Base-by-base conservation (phyloP, 2,797 vertebrate genomes). In the Oreonectes daqikongensis region DNA sequence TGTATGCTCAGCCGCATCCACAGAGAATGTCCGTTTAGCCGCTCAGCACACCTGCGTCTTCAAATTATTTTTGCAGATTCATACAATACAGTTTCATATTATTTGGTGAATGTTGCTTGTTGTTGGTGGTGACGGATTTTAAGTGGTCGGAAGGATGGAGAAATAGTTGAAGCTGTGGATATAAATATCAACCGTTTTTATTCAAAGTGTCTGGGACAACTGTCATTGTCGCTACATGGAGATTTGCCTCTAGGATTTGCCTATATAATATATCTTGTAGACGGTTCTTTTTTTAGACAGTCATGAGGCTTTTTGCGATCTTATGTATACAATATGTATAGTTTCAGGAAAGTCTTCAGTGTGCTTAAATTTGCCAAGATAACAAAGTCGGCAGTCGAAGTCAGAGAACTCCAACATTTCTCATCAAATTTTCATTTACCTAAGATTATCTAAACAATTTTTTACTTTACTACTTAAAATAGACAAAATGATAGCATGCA, bases 21-120 rank as follows among this genome's bases (percentile, higher is more conserved):
- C 4, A 55, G 11, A 9, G 8, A 55, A 4, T 26, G 22, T 12
- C 70, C 17, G 4, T 69, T 26, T 18, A 4, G 3, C 12, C 17
- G 32, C 50, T 55, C 50, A 5, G 42, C 50, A 50, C 72, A 69
- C 77, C 55, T 76, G 55, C 24, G 57, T 59, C 6, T 38, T 55
- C 14, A 5, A 10, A 22, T 57, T 12, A 14, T 42, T 11, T 42
- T 50, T 44, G 26, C 9, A 28, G 32, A 67, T 53, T 50, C 55
- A 30, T 42, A 18, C 15, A 59, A 15, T 46, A 42, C 24, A 8
- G 42, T 30, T 48, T 55, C 12, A 38, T 17, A 18, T 50, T 26
- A 30, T 48, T 17, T 50, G 30, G 61, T 14, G 44, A 46, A 20
- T 22, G 46, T 14, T 30, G 59, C 57, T 35, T 35, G 8, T 35